Conservation (phyloP, 2,113 vertebrate genomes). For the Apistogramma diplotaenia region DNA sequence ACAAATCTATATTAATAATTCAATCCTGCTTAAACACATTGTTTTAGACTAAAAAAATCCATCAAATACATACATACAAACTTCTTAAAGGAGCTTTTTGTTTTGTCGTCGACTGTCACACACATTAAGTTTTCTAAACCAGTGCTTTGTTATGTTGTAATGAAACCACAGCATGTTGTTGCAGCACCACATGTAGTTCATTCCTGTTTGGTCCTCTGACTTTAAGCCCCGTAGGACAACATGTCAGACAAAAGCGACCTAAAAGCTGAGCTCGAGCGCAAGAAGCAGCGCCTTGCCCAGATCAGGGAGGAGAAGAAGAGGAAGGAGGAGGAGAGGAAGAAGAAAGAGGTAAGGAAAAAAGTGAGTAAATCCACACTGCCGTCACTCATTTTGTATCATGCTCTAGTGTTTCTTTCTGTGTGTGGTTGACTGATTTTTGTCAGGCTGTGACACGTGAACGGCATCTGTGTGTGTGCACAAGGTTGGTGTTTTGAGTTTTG, state of each 20-base stretch:
- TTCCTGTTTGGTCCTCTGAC: not conserved
- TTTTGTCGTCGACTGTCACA: conserved; percentile 4
- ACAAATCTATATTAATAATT: no score
- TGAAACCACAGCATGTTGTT: not conserved
- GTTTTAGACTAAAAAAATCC: not conserved
- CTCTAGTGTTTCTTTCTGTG: conserved; percentile 15
- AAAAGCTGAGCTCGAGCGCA: conserved; percentile 97
- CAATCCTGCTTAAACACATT: no score
- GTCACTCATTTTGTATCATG: conserved; percentile 7
- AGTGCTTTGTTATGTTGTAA: not conserved
- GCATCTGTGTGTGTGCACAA: conserved; percentile 27
- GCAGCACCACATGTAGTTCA: not conserved
- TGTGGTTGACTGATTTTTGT: conserved; percentile 34
- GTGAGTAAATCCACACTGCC: conserved; percentile 48
- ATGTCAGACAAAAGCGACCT: conserved; percentile 99
- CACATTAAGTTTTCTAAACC: not conserved
- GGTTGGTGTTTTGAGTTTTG: conserved; percentile 26
- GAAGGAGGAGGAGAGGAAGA: conserved; percentile 98
- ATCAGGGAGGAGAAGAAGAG: conserved; percentile 98
- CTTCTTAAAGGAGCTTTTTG: no score
- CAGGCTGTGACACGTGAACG: conserved; percentile 27
- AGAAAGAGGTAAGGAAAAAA: conserved; percentile 88
- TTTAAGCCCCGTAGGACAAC: conserved; percentile 51
- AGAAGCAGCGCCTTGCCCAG: conserved; percentile 96
- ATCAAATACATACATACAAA: no score